These are phyloP conservation scores for Candoia aspera DNA, from an alignment of 2,113 vertebrate species.

Conservation along the genomic window DNA sequence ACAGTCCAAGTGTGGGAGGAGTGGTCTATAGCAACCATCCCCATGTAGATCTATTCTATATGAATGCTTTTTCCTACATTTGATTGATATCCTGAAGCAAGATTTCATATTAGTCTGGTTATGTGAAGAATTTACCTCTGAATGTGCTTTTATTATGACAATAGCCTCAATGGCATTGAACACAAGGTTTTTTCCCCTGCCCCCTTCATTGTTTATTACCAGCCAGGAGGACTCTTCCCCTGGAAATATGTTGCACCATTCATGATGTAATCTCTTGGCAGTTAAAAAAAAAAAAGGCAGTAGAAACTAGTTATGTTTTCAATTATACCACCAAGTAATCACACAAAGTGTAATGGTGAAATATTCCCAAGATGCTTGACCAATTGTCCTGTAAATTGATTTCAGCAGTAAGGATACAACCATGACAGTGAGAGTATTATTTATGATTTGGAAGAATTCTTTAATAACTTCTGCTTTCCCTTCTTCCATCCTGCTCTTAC, in stretches of 20 bases:
- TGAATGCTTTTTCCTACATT: background rate
- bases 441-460: constrained; percentile 62
- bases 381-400: constrained; percentile 73
- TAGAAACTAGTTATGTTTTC: constrained; percentile 67
- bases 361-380: constrained; percentile 57
- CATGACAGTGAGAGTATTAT: constrained; percentile 67
- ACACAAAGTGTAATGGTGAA: constrained; percentile 73
- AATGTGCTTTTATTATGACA: background rate
- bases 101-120: background rate
- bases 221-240: constrained; percentile 19
- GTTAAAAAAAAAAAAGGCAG: constrained; percentile 61
- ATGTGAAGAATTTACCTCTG: background rate
- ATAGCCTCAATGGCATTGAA: background rate
- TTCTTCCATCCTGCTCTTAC: background rate
- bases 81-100: background rate
- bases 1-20: too few species aligned
- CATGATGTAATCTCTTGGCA: constrained; percentile 68
- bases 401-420: constrained; percentile 68
- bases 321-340: constrained; percentile 73
- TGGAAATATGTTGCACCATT: constrained; percentile 58
- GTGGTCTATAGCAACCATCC: too few species aligned
- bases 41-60: too few species aligned
- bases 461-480: constrained; percentile 40
- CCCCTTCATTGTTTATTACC: constrained; percentile 33
- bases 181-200: background rate